Conservation (phyloP, 2,797 vertebrate genomes). For the Enteromius viviparus region DNA sequence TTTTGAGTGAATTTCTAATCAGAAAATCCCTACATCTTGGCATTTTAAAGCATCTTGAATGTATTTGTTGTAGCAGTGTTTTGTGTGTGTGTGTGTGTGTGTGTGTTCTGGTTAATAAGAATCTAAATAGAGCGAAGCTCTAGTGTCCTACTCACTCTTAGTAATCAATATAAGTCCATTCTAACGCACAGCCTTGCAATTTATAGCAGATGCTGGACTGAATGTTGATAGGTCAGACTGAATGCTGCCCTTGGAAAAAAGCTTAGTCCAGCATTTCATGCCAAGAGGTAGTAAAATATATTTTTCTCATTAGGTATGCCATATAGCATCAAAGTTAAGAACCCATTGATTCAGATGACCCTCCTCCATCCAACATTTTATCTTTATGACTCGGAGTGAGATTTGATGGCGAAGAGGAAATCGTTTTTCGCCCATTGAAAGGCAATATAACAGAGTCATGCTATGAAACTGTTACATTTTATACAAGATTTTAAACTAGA, state of each 20-base stretch:
- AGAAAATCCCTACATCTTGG: not conserved
- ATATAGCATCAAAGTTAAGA: conserved; percentile 69
- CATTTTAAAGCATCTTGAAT: not conserved
- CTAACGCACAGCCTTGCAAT: conserved; percentile 66
- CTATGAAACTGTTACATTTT: not conserved
- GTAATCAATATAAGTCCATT: conserved; percentile 74
- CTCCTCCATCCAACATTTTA: conserved; percentile 48
- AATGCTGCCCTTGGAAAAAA: conserved; percentile 69
- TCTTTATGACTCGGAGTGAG: conserved; percentile 45
- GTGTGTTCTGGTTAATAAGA: conserved; percentile 57
- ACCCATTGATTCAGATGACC: conserved; percentile 66
- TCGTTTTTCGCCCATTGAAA: conserved; percentile 40
- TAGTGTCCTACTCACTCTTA: conserved; percentile 64
- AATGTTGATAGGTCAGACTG: conserved; percentile 71
- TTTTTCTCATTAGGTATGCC: conserved; percentile 75
- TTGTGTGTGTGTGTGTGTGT: conserved; percentile 20
- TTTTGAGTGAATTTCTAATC: not conserved
- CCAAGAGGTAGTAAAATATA: conserved; percentile 65
- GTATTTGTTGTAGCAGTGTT: conserved; percentile 14
- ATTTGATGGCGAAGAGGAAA: conserved; percentile 46
- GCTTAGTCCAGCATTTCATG: conserved; percentile 74
- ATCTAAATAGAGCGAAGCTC: conserved; percentile 58
- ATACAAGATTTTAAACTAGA: not conserved
- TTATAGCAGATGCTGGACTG: conserved; percentile 70
- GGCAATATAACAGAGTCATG: conserved; percentile 11